Percentiles rank a stretch among this genome's conserved stretches.
phyloP scores from a whole-genome alignment of 53 echinoderm and acorn worm genomes.

The Henricia sp. region DNA sequence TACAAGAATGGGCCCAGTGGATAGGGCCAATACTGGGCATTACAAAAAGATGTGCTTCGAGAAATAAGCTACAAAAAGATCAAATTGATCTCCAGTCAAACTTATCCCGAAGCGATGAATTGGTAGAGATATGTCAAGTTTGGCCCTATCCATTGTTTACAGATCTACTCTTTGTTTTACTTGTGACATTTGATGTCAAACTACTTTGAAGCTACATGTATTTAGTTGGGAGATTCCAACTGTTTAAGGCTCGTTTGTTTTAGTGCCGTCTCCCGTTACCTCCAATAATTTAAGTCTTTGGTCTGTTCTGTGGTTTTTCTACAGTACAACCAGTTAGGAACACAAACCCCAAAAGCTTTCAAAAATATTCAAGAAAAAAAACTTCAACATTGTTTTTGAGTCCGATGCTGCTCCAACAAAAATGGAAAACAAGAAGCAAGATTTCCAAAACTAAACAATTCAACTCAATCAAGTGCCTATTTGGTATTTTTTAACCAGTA shows the following conservation, averaged over 20 bases:
- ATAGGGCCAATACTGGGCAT: slow-evolving; percentile 5
- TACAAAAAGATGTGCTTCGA: neutral
- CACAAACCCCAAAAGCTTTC: slow-evolving; percentile 38
- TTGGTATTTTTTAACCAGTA: slow-evolving; percentile 27
- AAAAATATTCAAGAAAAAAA: slow-evolving; percentile 8
- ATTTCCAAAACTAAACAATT: slow-evolving; percentile 20
- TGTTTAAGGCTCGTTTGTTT: slow-evolving; percentile 13
- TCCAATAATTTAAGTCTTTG: slow-evolving; percentile 47
- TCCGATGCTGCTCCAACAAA: slow-evolving; percentile 29
- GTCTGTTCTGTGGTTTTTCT: slow-evolving; percentile 40
- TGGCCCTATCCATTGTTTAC: slow-evolving; percentile 46
- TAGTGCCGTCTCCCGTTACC: slow-evolving; percentile 15
- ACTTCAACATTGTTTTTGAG: neutral
- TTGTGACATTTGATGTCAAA: slow-evolving; percentile 57
- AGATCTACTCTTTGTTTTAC: slow-evolving; percentile 14
- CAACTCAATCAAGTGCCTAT: slow-evolving; percentile 51
- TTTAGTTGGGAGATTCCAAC: slow-evolving; percentile 1
- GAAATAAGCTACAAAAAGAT: neutral
- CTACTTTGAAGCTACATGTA: slow-evolving; percentile 25
- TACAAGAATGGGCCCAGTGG: slow-evolving; percentile 54
- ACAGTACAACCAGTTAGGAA: slow-evolving; percentile 43
- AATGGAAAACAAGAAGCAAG: slow-evolving; percentile 25
- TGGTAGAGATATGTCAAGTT: neutral
- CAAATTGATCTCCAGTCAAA: slow-evolving; percentile 25
- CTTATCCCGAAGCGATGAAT: neutral